Evolutionary conservation across 2,888 invertebrate species (phyloP).

Genomic region (Drosophila meridionalis): DNA sequence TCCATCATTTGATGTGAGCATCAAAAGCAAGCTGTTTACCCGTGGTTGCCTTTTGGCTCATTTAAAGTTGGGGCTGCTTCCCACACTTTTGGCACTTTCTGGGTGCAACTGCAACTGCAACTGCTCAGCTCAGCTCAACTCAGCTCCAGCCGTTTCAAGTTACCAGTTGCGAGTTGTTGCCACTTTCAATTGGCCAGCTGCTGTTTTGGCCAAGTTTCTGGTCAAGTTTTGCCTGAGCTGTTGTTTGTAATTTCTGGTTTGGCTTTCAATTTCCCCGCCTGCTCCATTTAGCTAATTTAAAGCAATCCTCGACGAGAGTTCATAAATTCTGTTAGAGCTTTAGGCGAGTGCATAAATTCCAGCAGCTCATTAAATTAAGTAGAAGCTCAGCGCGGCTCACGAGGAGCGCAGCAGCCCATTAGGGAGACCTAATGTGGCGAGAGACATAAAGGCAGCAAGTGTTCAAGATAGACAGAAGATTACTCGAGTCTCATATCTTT

Average conservation of each 20-base stretch:
- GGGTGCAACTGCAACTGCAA: constrained; percentile 14
- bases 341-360: constrained; percentile 15
- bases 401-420: neutral
- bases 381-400: neutral
- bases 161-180: constrained; percentile 24
- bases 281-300: constrained; percentile 39
- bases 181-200: constrained; percentile 42
- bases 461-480: neutral
- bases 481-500: too few relatives aligned
- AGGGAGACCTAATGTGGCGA: neutral
- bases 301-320: constrained; percentile 24
- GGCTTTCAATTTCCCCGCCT: constrained; percentile 48
- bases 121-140: constrained; percentile 8
- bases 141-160: constrained; percentile 27
- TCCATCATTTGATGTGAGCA: neutral
- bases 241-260: constrained; percentile 23
- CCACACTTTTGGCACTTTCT: constrained; percentile 24
- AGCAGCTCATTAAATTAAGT: constrained; percentile 20
- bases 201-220: constrained; percentile 13
- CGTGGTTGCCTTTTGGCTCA: constrained; percentile 24
- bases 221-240: constrained; percentile 19
- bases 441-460: constrained; percentile 3
- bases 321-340: constrained; percentile 27
- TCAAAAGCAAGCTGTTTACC: neutral
- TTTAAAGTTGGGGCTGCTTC: constrained; percentile 33